Base-by-base conservation (phyloP, 2,888 invertebrate species). In the Helobdella robusta region DNA sequence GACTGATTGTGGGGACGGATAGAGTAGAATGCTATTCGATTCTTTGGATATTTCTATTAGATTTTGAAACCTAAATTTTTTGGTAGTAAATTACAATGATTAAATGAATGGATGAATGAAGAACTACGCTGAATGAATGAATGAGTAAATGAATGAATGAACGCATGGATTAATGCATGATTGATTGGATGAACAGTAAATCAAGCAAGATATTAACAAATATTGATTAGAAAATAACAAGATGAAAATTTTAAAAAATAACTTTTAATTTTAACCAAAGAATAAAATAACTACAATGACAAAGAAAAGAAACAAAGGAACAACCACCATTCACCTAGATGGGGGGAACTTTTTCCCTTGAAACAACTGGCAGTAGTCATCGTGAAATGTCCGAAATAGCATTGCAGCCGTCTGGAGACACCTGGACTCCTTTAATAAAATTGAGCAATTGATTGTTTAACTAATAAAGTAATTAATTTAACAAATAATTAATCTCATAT, bases 361-460 rank as follows among this genome's bases (percentile, higher is more conserved):
- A 72, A 82, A 86, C 74, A 86, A 84, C 71, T 86, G 82, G 81
- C 91, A 92, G 81, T 87, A 88, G 64, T 85, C 86, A 63, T 84
- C 79, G 58, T 83, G 82, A 68, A 93, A 79, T 34, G 89, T 87
- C 62, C 89, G 82, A 72, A 86, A 84, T 36, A 94, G 81, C 89
- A 94, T 94, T 15, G 89, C 87, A 20, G 89, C 91, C 35, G 93
- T 94, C 62, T 90, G 85, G 54, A 93, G 82, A 73, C 89, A 88
- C 72, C 93, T 83, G 76, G 89, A 89, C 75, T 90, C 89, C 83
- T n/a, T n/a, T n/a, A n/a, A n/a, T n/a, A n/a, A n/a, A n/a, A n/a
- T n/a, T n/a, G n/a, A n/a, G n/a, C n/a, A n/a, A n/a, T n/a, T n/a
- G n/a, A n/a, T n/a, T n/a, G n/a, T n/a, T n/a, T n/a, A n/a, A n/a